A percentile compares a stretch with the other conserved stretches of the same genome.
phyloP scores from a whole-genome alignment of 2,113 vertebrate species.

The Psammodynastes pulverulentus region DNA sequence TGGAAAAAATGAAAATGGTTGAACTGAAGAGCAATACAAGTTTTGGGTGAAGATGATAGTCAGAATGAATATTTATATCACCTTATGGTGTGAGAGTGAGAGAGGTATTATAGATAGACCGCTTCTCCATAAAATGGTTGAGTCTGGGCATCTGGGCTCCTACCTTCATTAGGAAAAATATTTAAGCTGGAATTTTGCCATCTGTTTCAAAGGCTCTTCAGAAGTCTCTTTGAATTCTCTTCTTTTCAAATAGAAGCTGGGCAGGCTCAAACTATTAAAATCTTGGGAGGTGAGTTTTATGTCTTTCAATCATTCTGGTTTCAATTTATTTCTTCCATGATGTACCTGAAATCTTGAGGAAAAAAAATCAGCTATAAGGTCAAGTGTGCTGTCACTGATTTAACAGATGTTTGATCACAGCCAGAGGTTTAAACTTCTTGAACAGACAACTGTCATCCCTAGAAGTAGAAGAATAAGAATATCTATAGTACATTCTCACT shows the following conservation, averaged over 20 bases:
- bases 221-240: constrained; percentile 51
- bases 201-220: constrained; percentile 54
- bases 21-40: not conserved
- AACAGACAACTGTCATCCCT: not conserved
- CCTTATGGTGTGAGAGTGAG: not conserved
- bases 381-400: not conserved
- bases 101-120: not conserved
- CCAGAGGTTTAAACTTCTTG: not conserved
- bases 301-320: constrained; percentile 15
- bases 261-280: constrained; percentile 42
- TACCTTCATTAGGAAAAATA: constrained; percentile 5
- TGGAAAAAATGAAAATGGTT: not conserved
- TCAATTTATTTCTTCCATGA: constrained; percentile 27
- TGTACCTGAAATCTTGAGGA: constrained; percentile 24
- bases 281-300: constrained; percentile 15
- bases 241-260: constrained; percentile 45
- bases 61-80: not conserved
- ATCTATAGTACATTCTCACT: not conserved
- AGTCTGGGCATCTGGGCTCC: constrained; percentile 21
- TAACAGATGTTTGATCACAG: not conserved
- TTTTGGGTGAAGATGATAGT: not conserved
- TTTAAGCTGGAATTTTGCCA: constrained; percentile 10
- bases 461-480: constrained; percentile 22
- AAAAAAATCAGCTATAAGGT: not conserved
- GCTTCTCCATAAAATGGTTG: not conserved